phyloP scores from a whole-genome alignment of 2,113 vertebrate genomes.

The Sinocyclocheilus anshuiensis region DNA sequence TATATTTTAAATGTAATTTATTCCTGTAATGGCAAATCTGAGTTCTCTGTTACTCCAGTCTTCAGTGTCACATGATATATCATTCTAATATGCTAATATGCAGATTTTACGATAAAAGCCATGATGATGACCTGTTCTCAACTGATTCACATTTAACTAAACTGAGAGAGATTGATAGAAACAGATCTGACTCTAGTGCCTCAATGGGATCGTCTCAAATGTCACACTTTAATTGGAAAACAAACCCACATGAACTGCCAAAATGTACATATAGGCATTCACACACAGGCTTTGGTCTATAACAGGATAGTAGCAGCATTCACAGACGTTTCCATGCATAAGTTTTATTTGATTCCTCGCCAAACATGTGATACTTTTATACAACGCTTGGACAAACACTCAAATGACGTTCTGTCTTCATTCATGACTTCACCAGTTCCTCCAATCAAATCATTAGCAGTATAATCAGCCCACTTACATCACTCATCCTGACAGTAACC shows the following conservation, averaged over 20 bases:
- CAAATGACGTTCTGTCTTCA: background rate
- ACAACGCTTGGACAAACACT: no score
- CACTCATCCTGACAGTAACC: background rate
- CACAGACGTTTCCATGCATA: background rate
- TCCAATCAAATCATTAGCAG: slow-evolving; percentile 16
- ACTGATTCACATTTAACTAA: background rate
- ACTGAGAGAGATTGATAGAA: background rate
- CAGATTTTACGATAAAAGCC: background rate
- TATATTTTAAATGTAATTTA: no score
- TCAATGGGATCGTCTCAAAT: slow-evolving; percentile 35
- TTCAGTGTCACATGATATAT: background rate
- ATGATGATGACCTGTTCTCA: background rate
- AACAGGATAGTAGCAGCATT: background rate
- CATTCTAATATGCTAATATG: background rate
- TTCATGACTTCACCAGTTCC: background rate
- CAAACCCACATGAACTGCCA: background rate
- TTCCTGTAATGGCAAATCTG: no score
- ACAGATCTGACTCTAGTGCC: background rate
- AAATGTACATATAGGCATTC: background rate
- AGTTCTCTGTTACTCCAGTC: background rate
- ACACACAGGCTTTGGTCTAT: background rate
- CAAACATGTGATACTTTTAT: no score
- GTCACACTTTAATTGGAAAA: slow-evolving; percentile 40
- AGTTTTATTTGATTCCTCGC: no score
- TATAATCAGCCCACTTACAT: background rate